Percentiles rank a stretch among this genome's conserved stretches.
Evolutionary conservation across 2,888 invertebrate species (phyloP).

Genomic region (Brachylomia viminalis): DNA sequence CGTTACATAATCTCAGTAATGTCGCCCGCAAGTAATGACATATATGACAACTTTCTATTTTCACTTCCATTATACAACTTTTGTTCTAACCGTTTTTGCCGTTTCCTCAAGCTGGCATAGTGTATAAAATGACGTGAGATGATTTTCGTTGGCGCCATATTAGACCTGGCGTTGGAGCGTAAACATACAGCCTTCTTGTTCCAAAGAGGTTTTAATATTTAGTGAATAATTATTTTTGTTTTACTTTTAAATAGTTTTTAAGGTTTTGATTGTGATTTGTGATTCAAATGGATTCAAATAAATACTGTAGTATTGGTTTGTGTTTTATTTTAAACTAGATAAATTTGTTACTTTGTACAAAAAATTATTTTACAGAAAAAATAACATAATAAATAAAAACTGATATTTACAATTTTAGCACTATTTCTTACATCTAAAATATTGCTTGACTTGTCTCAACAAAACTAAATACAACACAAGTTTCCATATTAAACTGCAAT

Average conservation of each 20-base stretch:
- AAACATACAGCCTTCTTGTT: slow-evolving; percentile 40
- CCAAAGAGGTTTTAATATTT: slow-evolving; percentile 16
- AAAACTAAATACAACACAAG: slow-evolving; percentile 21
- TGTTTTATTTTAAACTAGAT: slow-evolving; percentile 54
- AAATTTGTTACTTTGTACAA: slow-evolving; percentile 51
- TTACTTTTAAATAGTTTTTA: slow-evolving; percentile 1
- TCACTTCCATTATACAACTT: slow-evolving; percentile 66
- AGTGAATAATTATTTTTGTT: background rate
- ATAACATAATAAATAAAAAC: slow-evolving; percentile 61
- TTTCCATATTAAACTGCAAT: background rate
- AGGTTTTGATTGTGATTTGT: background rate
- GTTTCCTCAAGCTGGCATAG: slow-evolving; percentile 61
- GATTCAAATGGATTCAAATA: slow-evolving; percentile 57
- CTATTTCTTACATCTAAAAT: slow-evolving; percentile 38
- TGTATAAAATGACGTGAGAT: slow-evolving; percentile 68
- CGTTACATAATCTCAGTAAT: slow-evolving; percentile 49
- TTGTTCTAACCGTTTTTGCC: slow-evolving; percentile 60
- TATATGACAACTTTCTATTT: slow-evolving; percentile 72
- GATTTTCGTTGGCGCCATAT: slow-evolving; percentile 70
- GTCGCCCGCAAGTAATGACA: slow-evolving; percentile 53
- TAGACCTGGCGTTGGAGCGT: slow-evolving; percentile 55
- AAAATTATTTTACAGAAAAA: slow-evolving; percentile 20
- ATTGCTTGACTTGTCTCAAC: slow-evolving; percentile 52
- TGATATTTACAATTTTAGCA: slow-evolving; percentile 54
- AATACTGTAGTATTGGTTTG: slow-evolving; percentile 56